Percentiles rank a stretch among this genome's conserved stretches.
These are phyloP conservation scores for Tiliacea aurago DNA, from an alignment of 2,888 invertebrate genomes.

Conservation along the genomic window DNA sequence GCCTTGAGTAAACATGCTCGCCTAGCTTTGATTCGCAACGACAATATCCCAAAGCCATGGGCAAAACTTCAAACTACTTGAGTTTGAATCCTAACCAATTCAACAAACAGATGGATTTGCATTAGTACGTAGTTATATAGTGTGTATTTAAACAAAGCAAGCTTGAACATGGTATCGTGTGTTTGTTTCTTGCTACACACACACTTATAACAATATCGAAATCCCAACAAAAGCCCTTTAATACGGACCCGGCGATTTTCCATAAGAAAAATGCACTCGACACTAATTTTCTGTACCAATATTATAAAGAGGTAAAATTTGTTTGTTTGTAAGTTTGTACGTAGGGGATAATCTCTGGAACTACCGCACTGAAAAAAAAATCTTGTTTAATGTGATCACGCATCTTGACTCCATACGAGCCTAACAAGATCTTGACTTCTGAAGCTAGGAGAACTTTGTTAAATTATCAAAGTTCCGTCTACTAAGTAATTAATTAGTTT, in stretches of 20 bases:
- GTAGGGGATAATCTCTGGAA: too few relatives aligned
- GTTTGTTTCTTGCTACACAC: background rate
- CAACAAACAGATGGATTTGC: conserved; percentile 50
- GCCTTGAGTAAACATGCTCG: conserved; percentile 52
- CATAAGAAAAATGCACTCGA: background rate
- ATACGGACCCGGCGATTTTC: too few relatives aligned
- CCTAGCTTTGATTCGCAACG: conserved; percentile 53
- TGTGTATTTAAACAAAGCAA: conserved; percentile 28
- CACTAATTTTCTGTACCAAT: too few relatives aligned
- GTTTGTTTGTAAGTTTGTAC: too few relatives aligned
- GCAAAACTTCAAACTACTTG: conserved; percentile 59
- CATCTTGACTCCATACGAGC: too few relatives aligned
- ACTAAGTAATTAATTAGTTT: too few relatives aligned
- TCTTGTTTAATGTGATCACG: too few relatives aligned
- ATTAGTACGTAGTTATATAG: conserved; percentile 28
- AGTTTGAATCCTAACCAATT: conserved; percentile 50
- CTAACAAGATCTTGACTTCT: too few relatives aligned
- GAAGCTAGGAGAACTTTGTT: too few relatives aligned
- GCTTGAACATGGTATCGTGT: background rate
- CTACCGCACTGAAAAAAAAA: too few relatives aligned
- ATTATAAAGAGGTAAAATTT: too few relatives aligned
- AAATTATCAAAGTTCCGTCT: too few relatives aligned
- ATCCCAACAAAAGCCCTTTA: background rate
- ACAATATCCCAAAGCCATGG: conserved; percentile 62
- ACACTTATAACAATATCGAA: background rate